Evolutionary conservation across 2,797 vertebrate genomes (phyloP), one percentile per base, ranked within the genome.

Genomic region (Anas georgica): DNA sequence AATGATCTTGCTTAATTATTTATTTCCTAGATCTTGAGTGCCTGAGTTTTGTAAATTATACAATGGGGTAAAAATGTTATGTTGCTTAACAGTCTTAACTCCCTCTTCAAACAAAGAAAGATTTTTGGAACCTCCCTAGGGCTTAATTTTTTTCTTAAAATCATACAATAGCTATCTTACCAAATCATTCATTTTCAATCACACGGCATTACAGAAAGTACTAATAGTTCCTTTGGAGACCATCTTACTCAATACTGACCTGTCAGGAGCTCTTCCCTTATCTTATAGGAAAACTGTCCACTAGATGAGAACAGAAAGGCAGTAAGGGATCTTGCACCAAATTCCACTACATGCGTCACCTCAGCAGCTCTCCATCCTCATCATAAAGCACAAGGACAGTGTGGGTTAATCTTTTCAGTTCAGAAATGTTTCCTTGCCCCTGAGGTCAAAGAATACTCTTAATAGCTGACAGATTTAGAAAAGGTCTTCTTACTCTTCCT

Each of bases 1-100:
- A 93, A 96, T 45, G 88, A 94, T 73, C 67, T 60, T 52, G 48
- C 46, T 96, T n/a, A 95, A 96, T 96, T 93, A 92, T 96, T 94
- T 17, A 96, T 94, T 87, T 33, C 68, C 75, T 72, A 45, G 35
- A 56, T 80, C 56, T 75, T 83, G 76, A 89, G 89, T 54, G 89
- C 89, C 80, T 6, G 2, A 56, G 84, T 77, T 96, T 95, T 91
- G 96, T 96, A 95, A 96, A 96, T 92, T 92, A 56, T 89, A 74
- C 1, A 33, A 75, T 46, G 45, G 84, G 68, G 31, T 75, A 83
- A 88, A 41, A 88, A 88, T 75, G 48, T 62, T 91, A 66, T 37
- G 73, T 72, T 93, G 77, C 77, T 93, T 86, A 83, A 70, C 76
- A 94, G 69, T 87, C 39, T 95, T 85, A 92, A 91, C 82, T 41